Percentiles rank a stretch among this genome's conserved stretches.
These are phyloP conservation scores for Geotrupes spiniger DNA, from an alignment of 2,888 invertebrate species.

Conservation along the genomic window DNA sequence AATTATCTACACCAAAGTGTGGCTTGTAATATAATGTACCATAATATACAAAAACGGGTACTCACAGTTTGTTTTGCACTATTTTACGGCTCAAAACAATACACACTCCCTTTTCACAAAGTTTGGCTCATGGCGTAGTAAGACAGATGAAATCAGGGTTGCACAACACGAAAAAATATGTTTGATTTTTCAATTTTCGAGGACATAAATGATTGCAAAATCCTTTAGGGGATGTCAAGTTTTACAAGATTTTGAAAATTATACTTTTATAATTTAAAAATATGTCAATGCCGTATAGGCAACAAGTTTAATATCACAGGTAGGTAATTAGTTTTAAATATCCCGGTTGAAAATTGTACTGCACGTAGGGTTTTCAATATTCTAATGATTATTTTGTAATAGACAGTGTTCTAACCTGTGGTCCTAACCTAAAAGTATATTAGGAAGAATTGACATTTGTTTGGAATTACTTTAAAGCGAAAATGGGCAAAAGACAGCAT, in stretches of 20 bases:
- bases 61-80: slow-evolving; percentile 22
- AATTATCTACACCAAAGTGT: neutral
- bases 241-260: too few species aligned
- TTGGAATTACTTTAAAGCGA: slow-evolving; percentile 37
- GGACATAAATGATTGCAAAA: too few species aligned
- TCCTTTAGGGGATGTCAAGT: too few species aligned
- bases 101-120: slow-evolving; percentile 48
- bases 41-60: slow-evolving; percentile 4
- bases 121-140: slow-evolving; percentile 48
- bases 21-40: neutral
- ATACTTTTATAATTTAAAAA: too few species aligned
- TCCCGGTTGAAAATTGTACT: too few species aligned
- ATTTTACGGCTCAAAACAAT: slow-evolving; percentile 34
- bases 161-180: slow-evolving; percentile 27
- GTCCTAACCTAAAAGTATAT: too few species aligned
- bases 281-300: too few species aligned
- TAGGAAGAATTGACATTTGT: neutral
- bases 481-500: slow-evolving; percentile 91
- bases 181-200: neutral
- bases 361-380: too few species aligned
- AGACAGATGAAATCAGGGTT: slow-evolving; percentile 31
- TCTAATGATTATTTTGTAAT: too few species aligned
- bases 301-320: too few species aligned
- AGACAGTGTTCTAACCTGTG: too few species aligned
- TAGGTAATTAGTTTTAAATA: too few species aligned